Conservation (phyloP, 2,797 vertebrate genomes). For the Okamejei kenojei region DNA sequence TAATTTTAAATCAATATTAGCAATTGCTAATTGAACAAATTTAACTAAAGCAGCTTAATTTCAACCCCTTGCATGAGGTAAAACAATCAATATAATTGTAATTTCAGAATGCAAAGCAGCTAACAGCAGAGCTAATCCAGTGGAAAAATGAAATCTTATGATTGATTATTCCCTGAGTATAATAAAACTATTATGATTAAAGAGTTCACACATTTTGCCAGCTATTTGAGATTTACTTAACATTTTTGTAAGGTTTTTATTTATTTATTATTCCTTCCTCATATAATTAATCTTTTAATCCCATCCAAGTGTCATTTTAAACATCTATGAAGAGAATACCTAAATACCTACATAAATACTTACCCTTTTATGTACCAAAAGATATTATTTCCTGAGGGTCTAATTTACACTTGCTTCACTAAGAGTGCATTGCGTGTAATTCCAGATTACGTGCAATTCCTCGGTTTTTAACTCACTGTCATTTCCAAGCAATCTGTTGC, state of each 20-base stretch:
- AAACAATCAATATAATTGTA: neutral
- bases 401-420: neutral
- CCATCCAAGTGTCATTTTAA: neutral
- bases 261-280: conserved; percentile 17
- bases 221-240: neutral
- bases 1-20: conserved; percentile 22
- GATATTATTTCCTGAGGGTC: neutral
- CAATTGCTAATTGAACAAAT: neutral
- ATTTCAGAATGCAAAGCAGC: neutral
- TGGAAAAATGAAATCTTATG: neutral
- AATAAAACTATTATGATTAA: neutral
- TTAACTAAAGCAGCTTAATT: neutral
- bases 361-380: neutral
- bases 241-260: neutral
- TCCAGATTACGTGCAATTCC: neutral
- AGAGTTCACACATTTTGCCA: neutral
- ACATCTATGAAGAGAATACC: neutral
- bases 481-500: neutral
- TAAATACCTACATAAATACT: neutral
- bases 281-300: neutral
- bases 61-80: neutral
- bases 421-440: neutral
- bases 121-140: neutral
- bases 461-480: neutral
- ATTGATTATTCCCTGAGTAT: too few species aligned